Conservation (phyloP, 1,140 invertebrate genomes). For the Protaetia brevitarsis region DNA sequence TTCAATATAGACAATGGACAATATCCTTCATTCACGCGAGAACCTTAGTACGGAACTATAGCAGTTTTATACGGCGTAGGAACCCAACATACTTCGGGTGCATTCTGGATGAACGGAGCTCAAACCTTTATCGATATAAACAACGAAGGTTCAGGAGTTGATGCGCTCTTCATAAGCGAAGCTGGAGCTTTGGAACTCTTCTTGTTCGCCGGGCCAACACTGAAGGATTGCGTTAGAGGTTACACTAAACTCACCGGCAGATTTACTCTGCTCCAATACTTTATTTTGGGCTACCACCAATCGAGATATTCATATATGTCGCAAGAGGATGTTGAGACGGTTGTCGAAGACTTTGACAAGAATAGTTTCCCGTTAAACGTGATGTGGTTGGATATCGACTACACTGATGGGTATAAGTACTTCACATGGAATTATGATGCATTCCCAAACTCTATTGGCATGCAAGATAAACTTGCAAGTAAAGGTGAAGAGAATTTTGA, state of each 20-base stretch:
- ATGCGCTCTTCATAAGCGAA: conserved; percentile 83
- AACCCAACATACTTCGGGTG: conserved; percentile 72
- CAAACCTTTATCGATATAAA: conserved; percentile 96
- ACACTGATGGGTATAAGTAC: conserved; percentile 70
- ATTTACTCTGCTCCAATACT: conserved; percentile 46
- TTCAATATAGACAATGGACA: conserved; percentile 98
- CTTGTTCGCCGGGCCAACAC: conserved; percentile 80
- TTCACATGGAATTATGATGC: conserved; percentile 62
- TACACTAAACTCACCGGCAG: conserved; percentile 82
- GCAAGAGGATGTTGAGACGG: conserved; percentile 62
- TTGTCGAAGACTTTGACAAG: conserved; percentile 59
- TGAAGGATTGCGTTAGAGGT: conserved; percentile 81
- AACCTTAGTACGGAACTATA: conserved; percentile 92
- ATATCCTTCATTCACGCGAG: conserved; percentile 86
- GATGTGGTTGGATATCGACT: conserved; percentile 75
- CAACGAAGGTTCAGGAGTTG: conserved; percentile 63
- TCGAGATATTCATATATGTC: conserved; percentile 77
- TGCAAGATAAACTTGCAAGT: neutral
- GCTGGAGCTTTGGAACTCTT: conserved; percentile 89
- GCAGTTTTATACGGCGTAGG: conserved; percentile 91
- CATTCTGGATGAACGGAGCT: conserved; percentile 95
- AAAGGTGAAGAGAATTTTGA: neutral
- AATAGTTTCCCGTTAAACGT: conserved; percentile 65
- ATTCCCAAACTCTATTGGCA: neutral
- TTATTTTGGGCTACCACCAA: conserved; percentile 68